phyloP scores from a whole-genome alignment of 2,113 vertebrate genomes.

The Tragulus kanchil region DNA sequence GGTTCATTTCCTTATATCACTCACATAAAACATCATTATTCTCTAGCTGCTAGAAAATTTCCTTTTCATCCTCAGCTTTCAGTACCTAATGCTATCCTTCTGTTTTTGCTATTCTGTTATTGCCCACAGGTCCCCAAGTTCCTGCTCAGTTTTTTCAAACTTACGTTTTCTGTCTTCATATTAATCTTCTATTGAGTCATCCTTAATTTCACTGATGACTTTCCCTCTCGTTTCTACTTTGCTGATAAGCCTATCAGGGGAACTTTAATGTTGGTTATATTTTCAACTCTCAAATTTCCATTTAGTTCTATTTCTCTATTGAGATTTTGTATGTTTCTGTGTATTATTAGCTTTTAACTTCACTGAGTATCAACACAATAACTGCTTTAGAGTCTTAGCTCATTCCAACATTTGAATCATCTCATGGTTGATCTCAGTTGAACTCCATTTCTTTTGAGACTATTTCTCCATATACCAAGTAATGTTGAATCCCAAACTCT shows the following conservation, averaged over 20 bases:
- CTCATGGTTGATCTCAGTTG: not conserved
- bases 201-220: not conserved
- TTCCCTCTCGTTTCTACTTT: not conserved
- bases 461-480: not conserved
- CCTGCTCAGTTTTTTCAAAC: not conserved
- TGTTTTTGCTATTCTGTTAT: not conserved
- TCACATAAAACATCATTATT: conserved; percentile 20
- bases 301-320: conserved; percentile 41
- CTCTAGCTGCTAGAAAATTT: not conserved
- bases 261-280: conserved; percentile 31
- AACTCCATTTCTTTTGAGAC: not conserved
- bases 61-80: not conserved
- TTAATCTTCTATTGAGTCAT: not conserved
- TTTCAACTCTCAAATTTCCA: conserved; percentile 15
- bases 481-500: not conserved
- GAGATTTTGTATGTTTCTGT: not conserved
- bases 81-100: not conserved
- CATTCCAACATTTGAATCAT: not conserved
- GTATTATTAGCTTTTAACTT: not conserved
- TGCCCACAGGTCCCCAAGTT: not conserved
- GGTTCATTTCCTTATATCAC: not conserved
- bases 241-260: not conserved
- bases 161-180: conserved; percentile 19
- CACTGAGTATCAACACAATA: not conserved
- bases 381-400: conserved; percentile 20